These are phyloP conservation scores for Merops nubicus DNA, from an alignment of 2,113 vertebrate species.

Conservation along the genomic window DNA sequence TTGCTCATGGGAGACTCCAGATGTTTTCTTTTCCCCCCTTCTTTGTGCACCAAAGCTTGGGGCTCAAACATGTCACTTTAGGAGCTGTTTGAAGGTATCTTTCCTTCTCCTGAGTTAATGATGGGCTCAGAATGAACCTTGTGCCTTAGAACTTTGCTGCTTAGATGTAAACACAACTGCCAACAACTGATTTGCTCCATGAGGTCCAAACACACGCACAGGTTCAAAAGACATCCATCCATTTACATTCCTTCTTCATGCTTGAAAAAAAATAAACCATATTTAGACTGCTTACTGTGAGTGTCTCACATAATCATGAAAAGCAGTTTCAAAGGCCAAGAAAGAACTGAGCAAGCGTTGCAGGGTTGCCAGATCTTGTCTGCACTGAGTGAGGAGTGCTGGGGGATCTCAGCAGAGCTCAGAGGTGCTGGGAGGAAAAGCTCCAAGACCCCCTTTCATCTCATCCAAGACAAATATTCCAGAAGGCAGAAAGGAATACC, in stretches of 20 bases:
- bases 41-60: background rate
- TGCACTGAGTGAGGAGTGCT: background rate
- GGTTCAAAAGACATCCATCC: background rate
- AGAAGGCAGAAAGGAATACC: constrained; percentile 9
- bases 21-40: background rate
- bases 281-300: background rate
- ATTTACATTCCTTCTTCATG: background rate
- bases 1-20: background rate
- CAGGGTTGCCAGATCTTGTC: background rate
- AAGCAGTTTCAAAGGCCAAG: background rate
- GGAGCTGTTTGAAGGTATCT: background rate
- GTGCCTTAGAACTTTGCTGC: background rate
- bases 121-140: background rate
- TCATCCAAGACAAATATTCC: constrained; percentile 49
- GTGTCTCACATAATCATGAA: constrained; percentile 1
- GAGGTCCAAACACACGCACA: background rate
- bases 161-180: background rate
- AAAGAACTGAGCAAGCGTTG: background rate
- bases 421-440: background rate
- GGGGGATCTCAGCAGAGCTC: background rate
- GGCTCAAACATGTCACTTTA: rapidly evolving
- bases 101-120: background rate
- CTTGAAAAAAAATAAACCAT: background rate
- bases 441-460: background rate
- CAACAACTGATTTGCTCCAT: background rate